Evolutionary conservation across 2,797 vertebrate species (phyloP), one percentile per base, ranked within the genome.

Genomic region (Pangasius krempfi): DNA sequence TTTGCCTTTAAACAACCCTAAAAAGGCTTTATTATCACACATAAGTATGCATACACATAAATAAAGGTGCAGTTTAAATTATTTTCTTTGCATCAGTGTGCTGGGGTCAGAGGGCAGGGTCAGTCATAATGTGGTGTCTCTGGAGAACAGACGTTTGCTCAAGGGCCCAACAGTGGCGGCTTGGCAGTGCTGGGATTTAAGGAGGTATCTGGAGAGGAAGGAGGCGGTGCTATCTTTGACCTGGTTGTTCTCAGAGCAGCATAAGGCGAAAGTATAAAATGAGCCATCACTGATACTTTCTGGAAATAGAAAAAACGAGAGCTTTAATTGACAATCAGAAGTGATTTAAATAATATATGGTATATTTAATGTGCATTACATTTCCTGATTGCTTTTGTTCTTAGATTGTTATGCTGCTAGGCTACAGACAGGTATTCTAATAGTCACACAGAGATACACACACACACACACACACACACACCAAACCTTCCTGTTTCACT

Each of bases 401-500:
- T 72, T 87, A 73, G 76, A 75, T 40, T 33, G 72, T 60, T 83
- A 70, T 86, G 76, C 76, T 86, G 56, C 27, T 47, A 68, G 64
- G 75, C 22, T 79, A 84, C 62, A 82, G n/a, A 82, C 75, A 88
- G 27, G 66, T 56, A 83, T 54, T 72, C 76, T 89, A 76, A 84
- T 84, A 30, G 44, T 30, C 64, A 84, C 82, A 84, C 1, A 52
- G 4, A 84, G 13, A 62, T 64, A 87, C 68, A 82, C 78, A 82
- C 40, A 86, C 73, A 40, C 37, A 2, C 84, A 72, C 79, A 89
- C 64, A 86, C 62, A 84, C 75, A 87, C 54, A 87, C 76, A 88
- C 54, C 33, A 66, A 30, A 54, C 83, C 82, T 87, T 85, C 82
- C 50, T 62, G 88, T 84, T 91, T 16, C 80, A 91, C 88, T 90